These are phyloP conservation scores for Procambarus clarkii DNA, from an alignment of 1,140 invertebrate species.

Conservation along the genomic window DNA sequence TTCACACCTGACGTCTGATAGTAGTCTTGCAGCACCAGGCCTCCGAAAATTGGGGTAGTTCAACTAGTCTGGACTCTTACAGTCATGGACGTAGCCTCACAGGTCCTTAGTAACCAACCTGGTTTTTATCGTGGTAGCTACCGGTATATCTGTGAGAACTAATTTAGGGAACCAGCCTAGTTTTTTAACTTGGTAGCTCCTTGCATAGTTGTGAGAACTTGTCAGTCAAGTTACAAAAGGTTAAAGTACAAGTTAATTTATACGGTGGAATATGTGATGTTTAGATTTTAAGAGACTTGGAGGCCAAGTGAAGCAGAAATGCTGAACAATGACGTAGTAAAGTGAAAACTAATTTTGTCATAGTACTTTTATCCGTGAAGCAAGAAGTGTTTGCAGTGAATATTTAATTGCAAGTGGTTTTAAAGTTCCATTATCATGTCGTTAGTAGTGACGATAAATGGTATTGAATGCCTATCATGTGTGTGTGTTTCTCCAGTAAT, in stretches of 20 bases:
- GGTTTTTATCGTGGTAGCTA: not conserved
- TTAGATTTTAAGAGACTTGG: not conserved
- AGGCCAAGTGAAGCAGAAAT: not conserved
- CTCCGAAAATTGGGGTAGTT: too few relatives aligned
- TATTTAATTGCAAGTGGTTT: not conserved
- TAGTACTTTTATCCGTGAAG: not conserved
- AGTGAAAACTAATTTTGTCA: not conserved
- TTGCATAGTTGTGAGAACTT: not conserved
- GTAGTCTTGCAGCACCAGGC: not conserved
- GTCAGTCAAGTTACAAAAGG: not conserved
- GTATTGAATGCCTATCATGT: too few relatives aligned
- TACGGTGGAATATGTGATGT: not conserved
- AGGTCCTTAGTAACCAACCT: not conserved
- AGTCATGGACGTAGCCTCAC: not conserved
- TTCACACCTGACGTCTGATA: conserved; percentile 3
- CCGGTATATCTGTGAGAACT: not conserved
- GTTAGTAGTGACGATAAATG: too few relatives aligned
- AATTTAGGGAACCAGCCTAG: too few relatives aligned
- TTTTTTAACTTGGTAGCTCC: conserved; percentile 3
- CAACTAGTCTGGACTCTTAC: not conserved
- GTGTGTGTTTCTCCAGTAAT: too few relatives aligned
- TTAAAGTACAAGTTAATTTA: conserved; percentile 3
- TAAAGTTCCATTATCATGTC: not conserved
- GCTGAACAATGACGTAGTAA: not conserved
- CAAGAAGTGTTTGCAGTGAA: not conserved